A percentile compares a stretch with the other conserved stretches of the same genome.
phyloP scores from a whole-genome alignment of 2,888 invertebrate species.

The Syrista parreyssii region DNA sequence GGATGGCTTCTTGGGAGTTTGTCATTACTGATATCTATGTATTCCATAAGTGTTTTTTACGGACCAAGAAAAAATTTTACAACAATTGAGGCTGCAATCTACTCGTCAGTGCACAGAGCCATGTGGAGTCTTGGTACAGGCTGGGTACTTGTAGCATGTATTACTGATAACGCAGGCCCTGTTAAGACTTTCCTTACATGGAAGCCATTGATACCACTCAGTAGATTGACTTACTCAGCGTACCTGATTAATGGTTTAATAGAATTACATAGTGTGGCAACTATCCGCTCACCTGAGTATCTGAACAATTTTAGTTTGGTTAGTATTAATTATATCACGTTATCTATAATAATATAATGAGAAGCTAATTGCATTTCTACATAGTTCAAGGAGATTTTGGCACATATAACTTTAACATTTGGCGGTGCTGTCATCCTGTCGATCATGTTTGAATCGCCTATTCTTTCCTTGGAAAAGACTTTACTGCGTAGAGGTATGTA shows the following conservation, averaged over 20 bases:
- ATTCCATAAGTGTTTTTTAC: conserved; percentile 74
- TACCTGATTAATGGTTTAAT: conserved; percentile 79
- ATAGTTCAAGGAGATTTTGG: conserved; percentile 70
- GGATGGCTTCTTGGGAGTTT: conserved; percentile 47
- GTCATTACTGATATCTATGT: conserved; percentile 69
- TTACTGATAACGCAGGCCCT: conserved; percentile 74
- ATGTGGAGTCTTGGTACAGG: conserved; percentile 77
- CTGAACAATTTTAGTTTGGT: conserved; percentile 75
- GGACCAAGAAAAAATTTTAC: conserved; percentile 72
- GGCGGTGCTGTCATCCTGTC: conserved; percentile 73
- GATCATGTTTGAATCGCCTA: conserved; percentile 77
- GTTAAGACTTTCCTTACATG: conserved; percentile 71
- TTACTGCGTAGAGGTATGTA: conserved; percentile 69
- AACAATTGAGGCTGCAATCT: conserved; percentile 72
- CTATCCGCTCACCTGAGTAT: conserved; percentile 71
- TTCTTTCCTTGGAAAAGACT: conserved; percentile 77
- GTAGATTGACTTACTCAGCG: conserved; percentile 78
- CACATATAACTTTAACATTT: conserved; percentile 74
- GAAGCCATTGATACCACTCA: conserved; percentile 74
- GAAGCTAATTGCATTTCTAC: conserved; percentile 42
- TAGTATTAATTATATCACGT: conserved; percentile 49
- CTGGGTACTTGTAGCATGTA: conserved; percentile 73
- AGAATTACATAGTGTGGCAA: conserved; percentile 74
- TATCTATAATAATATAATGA: not conserved
- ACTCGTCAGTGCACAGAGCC: conserved; percentile 74